Evolutionary conservation across 2,797 vertebrate genomes (phyloP).

Genomic region (Coracias cyanogaster): DNA sequence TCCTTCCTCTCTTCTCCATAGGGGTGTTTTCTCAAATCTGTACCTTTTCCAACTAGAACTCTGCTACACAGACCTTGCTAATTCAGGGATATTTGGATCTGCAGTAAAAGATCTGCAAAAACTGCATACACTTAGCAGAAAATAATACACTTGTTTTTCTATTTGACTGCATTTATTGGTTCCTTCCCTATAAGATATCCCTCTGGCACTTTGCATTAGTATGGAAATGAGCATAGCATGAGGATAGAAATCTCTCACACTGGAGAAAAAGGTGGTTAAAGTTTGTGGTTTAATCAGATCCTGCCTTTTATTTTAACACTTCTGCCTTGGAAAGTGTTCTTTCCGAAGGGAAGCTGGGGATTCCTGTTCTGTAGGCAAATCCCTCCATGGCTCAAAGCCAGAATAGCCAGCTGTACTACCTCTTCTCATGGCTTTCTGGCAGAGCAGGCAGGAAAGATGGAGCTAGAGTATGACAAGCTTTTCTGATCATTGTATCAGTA

Average conservation of each 20-base stretch:
- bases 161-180: neutral
- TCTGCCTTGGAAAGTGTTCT: neutral
- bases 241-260: neutral
- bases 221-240: neutral
- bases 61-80: neutral
- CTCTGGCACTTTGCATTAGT: neutral
- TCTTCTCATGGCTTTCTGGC: neutral
- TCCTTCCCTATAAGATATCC: neutral
- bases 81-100: neutral
- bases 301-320: neutral
- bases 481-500: neutral
- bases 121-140: neutral
- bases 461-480: neutral
- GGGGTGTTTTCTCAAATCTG: neutral
- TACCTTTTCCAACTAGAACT: neutral
- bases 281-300: neutral
- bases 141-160: neutral
- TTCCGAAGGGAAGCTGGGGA: neutral
- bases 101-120: neutral
- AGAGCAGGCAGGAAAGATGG: neutral
- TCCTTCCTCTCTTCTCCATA: neutral
- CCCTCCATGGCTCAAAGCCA: neutral
- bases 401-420: neutral
- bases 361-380: conserved; percentile 16
- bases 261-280: neutral